A percentile compares a stretch with the other conserved stretches of the same genome.
phyloP scores from a whole-genome alignment of 2,888 invertebrate species.

The Sinhomidia bicolor region DNA sequence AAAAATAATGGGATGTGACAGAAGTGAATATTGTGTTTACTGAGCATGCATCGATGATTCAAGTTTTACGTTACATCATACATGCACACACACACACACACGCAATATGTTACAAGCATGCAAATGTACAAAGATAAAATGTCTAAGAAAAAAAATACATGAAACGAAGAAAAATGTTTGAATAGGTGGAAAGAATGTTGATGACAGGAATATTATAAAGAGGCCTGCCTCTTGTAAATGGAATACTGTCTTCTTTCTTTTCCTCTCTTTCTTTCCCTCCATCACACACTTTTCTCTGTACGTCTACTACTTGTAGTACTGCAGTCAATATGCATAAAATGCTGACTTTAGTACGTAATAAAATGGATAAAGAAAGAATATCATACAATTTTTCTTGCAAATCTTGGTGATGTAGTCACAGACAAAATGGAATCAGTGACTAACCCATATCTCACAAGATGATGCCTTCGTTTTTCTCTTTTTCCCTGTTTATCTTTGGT shows the following conservation, averaged over 20 bases:
- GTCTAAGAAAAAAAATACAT: background rate
- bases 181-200: slow-evolving; percentile 65
- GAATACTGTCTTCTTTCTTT: background rate
- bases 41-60: slow-evolving; percentile 24
- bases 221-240: background rate
- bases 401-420: slow-evolving; percentile 25
- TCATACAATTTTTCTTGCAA: slow-evolving; percentile 35
- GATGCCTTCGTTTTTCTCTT: background rate
- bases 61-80: background rate
- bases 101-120: slow-evolving; percentile 21
- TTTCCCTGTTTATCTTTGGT: slow-evolving; percentile 30
- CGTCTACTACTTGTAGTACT: background rate
- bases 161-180: slow-evolving; percentile 44
- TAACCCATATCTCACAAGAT: slow-evolving; percentile 31
- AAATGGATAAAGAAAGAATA: slow-evolving; percentile 47
- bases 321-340: slow-evolving; percentile 21
- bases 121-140: background rate
- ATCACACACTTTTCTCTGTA: background rate
- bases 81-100: background rate
- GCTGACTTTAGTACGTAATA: slow-evolving; percentile 7
- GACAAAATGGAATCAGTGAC: slow-evolving; percentile 41
- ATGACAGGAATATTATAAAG: slow-evolving; percentile 56
- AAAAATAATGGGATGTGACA: slow-evolving; percentile 47
- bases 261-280: background rate
- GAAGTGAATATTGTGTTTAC: slow-evolving; percentile 36